phyloP scores from a whole-genome alignment of 1,140 invertebrate genomes.

The Aphaenogaster rudis region DNA sequence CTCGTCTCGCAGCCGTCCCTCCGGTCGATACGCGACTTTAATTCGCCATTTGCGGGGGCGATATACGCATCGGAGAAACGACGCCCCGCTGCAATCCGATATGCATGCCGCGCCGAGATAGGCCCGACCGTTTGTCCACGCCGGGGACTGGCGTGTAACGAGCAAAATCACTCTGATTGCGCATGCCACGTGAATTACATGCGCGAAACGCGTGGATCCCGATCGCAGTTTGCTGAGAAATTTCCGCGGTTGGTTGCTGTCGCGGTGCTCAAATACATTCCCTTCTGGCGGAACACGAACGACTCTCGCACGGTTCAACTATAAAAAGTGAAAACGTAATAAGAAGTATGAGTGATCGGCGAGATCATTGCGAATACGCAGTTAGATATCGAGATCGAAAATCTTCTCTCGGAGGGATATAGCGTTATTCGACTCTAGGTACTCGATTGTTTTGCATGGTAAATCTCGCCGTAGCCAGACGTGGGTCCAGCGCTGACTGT shows the following conservation, averaged over 20 bases:
- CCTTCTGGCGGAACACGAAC: neutral
- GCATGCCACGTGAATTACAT: slow-evolving; percentile 27
- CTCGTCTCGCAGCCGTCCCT: slow-evolving; percentile 44
- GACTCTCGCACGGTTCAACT: neutral
- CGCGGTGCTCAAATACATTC: neutral
- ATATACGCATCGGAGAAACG: slow-evolving; percentile 14
- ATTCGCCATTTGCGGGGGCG: slow-evolving; percentile 52
- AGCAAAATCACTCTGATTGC: slow-evolving; percentile 46
- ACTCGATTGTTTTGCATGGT: slow-evolving; percentile 53
- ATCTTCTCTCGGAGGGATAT: neutral
- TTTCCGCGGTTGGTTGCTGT: neutral
- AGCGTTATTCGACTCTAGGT: neutral
- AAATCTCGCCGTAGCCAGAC: slow-evolving; percentile 20
- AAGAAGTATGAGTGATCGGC: neutral
- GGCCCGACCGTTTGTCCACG: slow-evolving; percentile 26
- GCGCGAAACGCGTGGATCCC: neutral
- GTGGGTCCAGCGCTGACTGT: slow-evolving; percentile 52
- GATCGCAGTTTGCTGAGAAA: slow-evolving; percentile 17
- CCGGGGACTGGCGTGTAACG: slow-evolving; percentile 8
- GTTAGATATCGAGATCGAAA: slow-evolving; percentile 20
- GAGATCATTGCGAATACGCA: neutral
- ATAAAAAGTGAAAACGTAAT: neutral
- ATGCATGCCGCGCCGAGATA: slow-evolving; percentile 33
- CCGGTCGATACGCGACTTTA: slow-evolving; percentile 60
- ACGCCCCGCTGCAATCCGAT: slow-evolving; percentile 38